Evolutionary conservation across 1,140 invertebrate genomes (phyloP).

Genomic region (Amyelois transitella): DNA sequence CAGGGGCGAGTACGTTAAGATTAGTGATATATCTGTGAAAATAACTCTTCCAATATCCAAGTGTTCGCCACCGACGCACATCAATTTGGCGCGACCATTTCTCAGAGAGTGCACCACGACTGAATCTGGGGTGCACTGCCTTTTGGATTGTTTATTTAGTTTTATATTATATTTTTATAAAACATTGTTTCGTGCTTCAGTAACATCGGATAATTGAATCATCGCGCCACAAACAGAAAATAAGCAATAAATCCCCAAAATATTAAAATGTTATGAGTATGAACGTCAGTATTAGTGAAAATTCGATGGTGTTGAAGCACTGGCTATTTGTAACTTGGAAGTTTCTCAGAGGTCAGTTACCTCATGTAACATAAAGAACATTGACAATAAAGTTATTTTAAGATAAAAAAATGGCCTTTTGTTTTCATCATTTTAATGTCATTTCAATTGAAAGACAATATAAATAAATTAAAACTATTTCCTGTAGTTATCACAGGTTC

Average conservation of each 20-base stretch:
- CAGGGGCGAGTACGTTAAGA: no score
- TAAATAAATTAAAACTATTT: constrained; percentile 11
- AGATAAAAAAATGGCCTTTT: constrained; percentile 31
- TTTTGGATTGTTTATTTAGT: constrained; percentile 63
- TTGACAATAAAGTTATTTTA: constrained; percentile 60
- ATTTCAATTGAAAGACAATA: constrained; percentile 12
- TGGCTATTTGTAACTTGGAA: constrained; percentile 41
- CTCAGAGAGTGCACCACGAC: constrained; percentile 33
- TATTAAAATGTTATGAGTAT: neutral
- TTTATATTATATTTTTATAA: constrained; percentile 53
- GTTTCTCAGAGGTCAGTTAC: constrained; percentile 39
- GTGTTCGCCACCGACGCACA: no score
- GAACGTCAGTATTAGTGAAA: constrained; percentile 37
- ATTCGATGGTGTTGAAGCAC: constrained; percentile 54
- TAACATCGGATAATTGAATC: constrained; percentile 24
- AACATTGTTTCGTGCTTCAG: constrained; percentile 39
- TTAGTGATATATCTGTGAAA: no score
- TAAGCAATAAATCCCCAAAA: constrained; percentile 5
- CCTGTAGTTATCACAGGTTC: neutral
- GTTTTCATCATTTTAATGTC: constrained; percentile 16
- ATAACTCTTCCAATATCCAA: no score
- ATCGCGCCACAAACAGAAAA: neutral
- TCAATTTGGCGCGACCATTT: neutral
- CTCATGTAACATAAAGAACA: constrained; percentile 44
- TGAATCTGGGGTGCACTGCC: constrained; percentile 33